Percentiles rank a stretch among this genome's conserved stretches.
Conservation (phyloP, 2,113 vertebrate species). For the human (Homo sapiens) region DNA sequence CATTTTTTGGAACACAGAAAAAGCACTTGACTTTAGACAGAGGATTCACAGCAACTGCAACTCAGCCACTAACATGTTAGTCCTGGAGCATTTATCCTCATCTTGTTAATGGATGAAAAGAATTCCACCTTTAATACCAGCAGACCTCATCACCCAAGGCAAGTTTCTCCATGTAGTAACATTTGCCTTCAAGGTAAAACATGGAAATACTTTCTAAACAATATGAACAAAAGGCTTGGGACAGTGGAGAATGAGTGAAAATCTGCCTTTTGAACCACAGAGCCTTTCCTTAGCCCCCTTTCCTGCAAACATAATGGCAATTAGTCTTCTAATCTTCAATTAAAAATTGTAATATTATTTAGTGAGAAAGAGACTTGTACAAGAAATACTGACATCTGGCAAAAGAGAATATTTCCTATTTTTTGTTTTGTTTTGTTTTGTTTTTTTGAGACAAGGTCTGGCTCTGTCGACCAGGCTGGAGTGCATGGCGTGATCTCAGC, state of each 20-base stretch:
- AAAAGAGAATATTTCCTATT: neutral
- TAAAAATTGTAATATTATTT: neutral
- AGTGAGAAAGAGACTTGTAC: neutral
- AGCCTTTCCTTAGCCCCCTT: neutral
- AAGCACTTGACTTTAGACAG: neutral
- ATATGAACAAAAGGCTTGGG: neutral
- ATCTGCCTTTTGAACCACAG: neutral
- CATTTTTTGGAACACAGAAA: neutral
- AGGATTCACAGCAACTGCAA: neutral
- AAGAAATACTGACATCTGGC: neutral
- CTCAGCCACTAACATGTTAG: neutral
- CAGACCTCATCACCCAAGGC: too few species aligned
- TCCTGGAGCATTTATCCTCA: neutral
- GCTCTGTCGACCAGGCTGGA: too few species aligned
- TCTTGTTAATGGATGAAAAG: neutral
- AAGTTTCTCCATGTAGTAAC: neutral
- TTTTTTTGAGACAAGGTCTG: too few species aligned
- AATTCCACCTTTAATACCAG: neutral
- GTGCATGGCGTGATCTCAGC: too few species aligned
- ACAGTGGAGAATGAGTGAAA: neutral
- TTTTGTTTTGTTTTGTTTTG: neutral
- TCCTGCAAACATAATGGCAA: neutral
- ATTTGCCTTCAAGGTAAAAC: neutral
- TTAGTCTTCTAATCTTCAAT: neutral
- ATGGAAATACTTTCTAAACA: neutral